A percentile compares a stretch with the other conserved stretches of the same genome.
phyloP scores from a whole-genome alignment of 2,797 vertebrate genomes.

The Rousettus madagascariensis region DNA sequence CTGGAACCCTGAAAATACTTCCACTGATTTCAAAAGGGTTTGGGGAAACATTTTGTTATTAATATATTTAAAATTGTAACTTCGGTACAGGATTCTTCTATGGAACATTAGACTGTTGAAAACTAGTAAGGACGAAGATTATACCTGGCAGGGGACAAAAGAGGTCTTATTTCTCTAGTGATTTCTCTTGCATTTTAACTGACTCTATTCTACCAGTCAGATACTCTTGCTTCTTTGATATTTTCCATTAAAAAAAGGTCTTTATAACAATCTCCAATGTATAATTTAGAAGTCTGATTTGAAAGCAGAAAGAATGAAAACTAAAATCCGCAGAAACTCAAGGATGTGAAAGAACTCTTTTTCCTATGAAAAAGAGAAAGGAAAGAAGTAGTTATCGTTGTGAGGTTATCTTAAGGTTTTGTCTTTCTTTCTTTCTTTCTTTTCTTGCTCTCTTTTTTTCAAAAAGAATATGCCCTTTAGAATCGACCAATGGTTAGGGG shows the following conservation, averaged over 20 bases:
- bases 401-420: not conserved
- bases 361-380: not conserved
- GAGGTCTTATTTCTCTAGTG: conserved; percentile 19
- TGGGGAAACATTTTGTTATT: not conserved
- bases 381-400: not conserved
- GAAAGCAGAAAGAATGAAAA: conserved; percentile 51
- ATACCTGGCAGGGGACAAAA: not conserved
- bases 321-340: conserved; percentile 17
- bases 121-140: not conserved
- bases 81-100: not conserved
- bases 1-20: not conserved
- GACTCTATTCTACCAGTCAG: not conserved
- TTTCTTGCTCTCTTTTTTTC: not conserved
- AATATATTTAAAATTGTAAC: conserved; percentile 13
- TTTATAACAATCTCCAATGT: not conserved
- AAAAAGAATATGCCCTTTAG: not conserved
- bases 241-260: not conserved
- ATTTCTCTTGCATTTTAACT: conserved; percentile 36
- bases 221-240: not conserved
- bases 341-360: not conserved
- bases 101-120: not conserved
- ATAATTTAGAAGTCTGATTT: conserved; percentile 54
- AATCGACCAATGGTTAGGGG: not conserved
- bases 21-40: not conserved
- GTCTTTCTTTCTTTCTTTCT: not conserved